A percentile compares a stretch with the other conserved stretches of the same genome.
Evolutionary conservation across 1,140 invertebrate genomes (phyloP).

Genomic region (Macrobrachium nipponense): DNA sequence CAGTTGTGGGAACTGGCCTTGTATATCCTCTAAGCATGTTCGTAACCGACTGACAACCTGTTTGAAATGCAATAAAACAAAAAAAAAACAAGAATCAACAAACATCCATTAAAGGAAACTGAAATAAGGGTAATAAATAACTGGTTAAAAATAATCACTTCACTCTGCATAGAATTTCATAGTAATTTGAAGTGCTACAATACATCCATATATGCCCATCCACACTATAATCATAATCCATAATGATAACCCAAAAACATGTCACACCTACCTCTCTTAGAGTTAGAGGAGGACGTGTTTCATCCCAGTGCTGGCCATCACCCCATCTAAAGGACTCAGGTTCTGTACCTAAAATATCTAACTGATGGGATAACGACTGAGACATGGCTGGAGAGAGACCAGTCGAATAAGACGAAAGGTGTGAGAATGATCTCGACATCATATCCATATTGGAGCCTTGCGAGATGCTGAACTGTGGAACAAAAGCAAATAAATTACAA

Average conservation of each 20-base stretch:
- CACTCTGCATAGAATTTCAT: no score
- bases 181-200: no score
- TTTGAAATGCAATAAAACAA: conserved; percentile 13
- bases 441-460: conserved; percentile 54
- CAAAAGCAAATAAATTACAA: neutral
- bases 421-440: conserved; percentile 55
- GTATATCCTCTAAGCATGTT: conserved; percentile 70
- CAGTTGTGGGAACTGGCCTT: conserved; percentile 71
- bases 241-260: neutral
- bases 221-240: no score
- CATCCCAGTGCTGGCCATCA: conserved; percentile 50
- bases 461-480: conserved; percentile 57
- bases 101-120: no score
- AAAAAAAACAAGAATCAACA: conserved; percentile 8
- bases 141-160: no score
- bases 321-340: conserved; percentile 51
- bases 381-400: conserved; percentile 54
- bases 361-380: conserved; percentile 56
- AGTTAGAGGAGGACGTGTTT: conserved; percentile 42
- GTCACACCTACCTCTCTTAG: conserved; percentile 33
- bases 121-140: neutral
- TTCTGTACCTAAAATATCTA: conserved; percentile 49
- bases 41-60: conserved; percentile 64
- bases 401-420: conserved; percentile 47
- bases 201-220: no score